Evolutionary conservation across 2,888 invertebrate genomes (phyloP), one percentile per base, ranked within the genome.

Genomic region (Netelia melanura): DNA sequence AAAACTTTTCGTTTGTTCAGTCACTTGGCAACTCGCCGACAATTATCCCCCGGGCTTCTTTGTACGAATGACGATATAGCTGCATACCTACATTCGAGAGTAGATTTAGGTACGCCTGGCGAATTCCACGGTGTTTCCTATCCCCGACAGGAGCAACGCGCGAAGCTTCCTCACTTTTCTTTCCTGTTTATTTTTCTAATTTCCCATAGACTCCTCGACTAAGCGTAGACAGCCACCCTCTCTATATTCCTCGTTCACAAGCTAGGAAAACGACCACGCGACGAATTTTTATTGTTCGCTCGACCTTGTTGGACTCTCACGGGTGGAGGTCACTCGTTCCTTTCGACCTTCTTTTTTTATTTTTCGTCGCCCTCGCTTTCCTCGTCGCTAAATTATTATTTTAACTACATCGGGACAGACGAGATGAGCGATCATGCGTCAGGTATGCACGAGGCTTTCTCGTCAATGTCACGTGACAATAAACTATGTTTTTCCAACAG

Each of bases 401-500:
- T 30, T 72, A 83, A 82, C 79, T 52, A 44, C 75, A 68, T 52
- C 54, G 17, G 70, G 64, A 79, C 68, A 79, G 44, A 44, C 56
- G 56, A 21, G 44, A 43, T 10, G 71, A 30, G 56, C 38, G 38
- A 43, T 10, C 38, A 17, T 8, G 11, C n/a, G 5, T 21, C 21
- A 17, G 9, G 8, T 17, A 38, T 48, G 11, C 48, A 48, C 48
- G 9, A 58, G 58, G 25, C 17, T 56, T 43, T 23, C 70, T 75
- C 67, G 67, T 72, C 61, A 17, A 43, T 25, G 30, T 54, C 83
- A 77, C 75, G 72, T 61, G 79, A 79, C 75, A 79, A 79, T 77
- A 80, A 48, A 83, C 65, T 44, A 76, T 85, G 85, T 85, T 85
- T 83, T 85, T 80, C 72, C 76, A 85, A 72, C 85, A 71, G 76